Conservation (phyloP, 2,797 vertebrate species). For the Clarias pachynema region DNA sequence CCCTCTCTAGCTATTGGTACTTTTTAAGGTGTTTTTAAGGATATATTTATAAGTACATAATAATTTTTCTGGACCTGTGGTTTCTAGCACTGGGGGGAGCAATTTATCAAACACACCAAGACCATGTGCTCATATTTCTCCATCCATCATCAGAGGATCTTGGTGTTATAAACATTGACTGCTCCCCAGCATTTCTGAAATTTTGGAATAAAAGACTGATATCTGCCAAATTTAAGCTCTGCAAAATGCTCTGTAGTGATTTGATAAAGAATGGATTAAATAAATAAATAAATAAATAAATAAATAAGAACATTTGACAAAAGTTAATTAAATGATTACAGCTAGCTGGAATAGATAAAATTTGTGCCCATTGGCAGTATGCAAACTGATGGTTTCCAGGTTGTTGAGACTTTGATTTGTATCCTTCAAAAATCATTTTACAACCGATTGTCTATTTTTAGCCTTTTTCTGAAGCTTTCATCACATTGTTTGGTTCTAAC, state of each 20-base stretch:
- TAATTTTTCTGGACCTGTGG: conserved; percentile 32
- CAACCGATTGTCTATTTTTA: conserved; percentile 51
- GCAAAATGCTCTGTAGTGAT: conserved; percentile 25
- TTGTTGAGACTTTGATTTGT: neutral
- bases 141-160: conserved; percentile 25
- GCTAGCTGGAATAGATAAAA: conserved; percentile 1
- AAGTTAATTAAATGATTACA: neutral
- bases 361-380: conserved; percentile 14
- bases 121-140: conserved; percentile 9
- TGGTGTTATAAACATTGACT: conserved; percentile 4
- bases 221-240: conserved; percentile 42
- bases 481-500: conserved; percentile 67
- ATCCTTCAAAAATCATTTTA: neutral
- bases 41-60: conserved; percentile 23
- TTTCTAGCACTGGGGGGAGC: conserved; percentile 16
- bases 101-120: conserved; percentile 27
- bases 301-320: conserved; percentile 12
- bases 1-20: neutral
- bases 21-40: neutral
- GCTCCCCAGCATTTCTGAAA: conserved; percentile 48
- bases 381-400: conserved; percentile 18
- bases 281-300: conserved; percentile 32
- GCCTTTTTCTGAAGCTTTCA: conserved; percentile 39
- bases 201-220: conserved; percentile 38
- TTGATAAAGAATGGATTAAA: conserved; percentile 3